A percentile compares a stretch with the other conserved stretches of the same genome.
Evolutionary conservation across 2,888 invertebrate species (phyloP).

Genomic region (Adelognathus sp.): DNA sequence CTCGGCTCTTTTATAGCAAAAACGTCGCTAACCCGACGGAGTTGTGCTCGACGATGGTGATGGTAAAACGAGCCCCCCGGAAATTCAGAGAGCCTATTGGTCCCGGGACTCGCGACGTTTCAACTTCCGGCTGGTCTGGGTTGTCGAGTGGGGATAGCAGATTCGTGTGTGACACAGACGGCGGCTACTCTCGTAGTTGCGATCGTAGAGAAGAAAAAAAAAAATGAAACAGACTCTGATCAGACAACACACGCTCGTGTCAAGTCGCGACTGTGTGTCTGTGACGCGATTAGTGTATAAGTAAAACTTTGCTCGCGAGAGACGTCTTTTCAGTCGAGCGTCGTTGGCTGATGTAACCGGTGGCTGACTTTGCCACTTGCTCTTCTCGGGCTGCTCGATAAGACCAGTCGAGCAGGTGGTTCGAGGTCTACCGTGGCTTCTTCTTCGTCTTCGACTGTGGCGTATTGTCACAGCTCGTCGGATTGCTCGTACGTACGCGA

Average conservation of each 20-base stretch:
- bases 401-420: neutral
- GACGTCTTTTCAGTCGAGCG: neutral
- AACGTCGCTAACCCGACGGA: neutral
- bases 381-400: neutral
- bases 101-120: slow-evolving; percentile 18
- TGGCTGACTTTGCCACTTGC: neutral
- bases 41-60: slow-evolving; percentile 22
- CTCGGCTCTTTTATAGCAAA: slow-evolving; percentile 51
- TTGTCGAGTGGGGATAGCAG: slow-evolving; percentile 3
- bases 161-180: slow-evolving; percentile 36
- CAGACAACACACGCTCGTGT: neutral
- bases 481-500: neutral
- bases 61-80: slow-evolving; percentile 54
- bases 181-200: too few species aligned
- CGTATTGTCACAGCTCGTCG: neutral
- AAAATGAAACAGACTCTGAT: slow-evolving; percentile 2
- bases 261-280: neutral
- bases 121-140: slow-evolving; percentile 56
- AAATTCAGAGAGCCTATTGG: slow-evolving; percentile 47
- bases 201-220: neutral
- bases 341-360: slow-evolving; percentile 15
- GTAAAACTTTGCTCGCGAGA: neutral
- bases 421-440: too few species aligned
- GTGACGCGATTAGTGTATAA: neutral
- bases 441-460: neutral